Evolutionary conservation across 2,888 invertebrate species (phyloP).

Genomic region (Eupithecia centaureata): DNA sequence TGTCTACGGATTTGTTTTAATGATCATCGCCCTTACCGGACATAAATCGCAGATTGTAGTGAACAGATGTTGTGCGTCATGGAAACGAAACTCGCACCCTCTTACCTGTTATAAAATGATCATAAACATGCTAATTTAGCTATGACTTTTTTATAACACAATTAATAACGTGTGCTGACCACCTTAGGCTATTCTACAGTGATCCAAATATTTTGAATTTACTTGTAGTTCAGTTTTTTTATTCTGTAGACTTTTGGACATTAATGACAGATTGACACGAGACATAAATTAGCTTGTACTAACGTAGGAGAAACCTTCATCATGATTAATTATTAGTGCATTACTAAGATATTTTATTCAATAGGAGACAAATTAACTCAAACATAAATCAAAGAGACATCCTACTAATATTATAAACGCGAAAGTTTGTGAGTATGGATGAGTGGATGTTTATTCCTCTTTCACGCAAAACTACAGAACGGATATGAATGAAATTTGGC

Average conservation of each 20-base stretch:
- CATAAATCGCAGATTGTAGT: not conserved
- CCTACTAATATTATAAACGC: too few species aligned
- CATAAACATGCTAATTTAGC: constrained; percentile 81
- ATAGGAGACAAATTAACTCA: not conserved
- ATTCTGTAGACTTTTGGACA: not conserved
- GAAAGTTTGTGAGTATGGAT: too few species aligned
- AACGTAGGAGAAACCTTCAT: not conserved
- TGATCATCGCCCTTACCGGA: constrained; percentile 13
- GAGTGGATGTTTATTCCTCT: too few species aligned
- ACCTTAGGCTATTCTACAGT: constrained; percentile 33
- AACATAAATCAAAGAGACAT: not conserved
- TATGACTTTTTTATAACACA: constrained; percentile 82
- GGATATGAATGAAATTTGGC: too few species aligned
- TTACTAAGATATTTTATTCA: not conserved
- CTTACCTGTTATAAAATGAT: constrained; percentile 59
- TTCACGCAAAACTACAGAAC: too few species aligned
- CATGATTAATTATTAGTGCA: not conserved
- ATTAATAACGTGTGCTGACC: constrained; percentile 77
- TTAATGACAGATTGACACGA: not conserved
- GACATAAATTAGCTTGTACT: not conserved
- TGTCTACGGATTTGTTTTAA: not conserved
- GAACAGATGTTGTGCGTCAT: constrained; percentile 40
- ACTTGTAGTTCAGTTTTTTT: not conserved
- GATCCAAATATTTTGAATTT: constrained; percentile 5
- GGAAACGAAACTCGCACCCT: constrained; percentile 32